These are phyloP conservation scores for Herminia tarsipennalis DNA, from an alignment of 2,888 invertebrate genomes.

Conservation along the genomic window DNA sequence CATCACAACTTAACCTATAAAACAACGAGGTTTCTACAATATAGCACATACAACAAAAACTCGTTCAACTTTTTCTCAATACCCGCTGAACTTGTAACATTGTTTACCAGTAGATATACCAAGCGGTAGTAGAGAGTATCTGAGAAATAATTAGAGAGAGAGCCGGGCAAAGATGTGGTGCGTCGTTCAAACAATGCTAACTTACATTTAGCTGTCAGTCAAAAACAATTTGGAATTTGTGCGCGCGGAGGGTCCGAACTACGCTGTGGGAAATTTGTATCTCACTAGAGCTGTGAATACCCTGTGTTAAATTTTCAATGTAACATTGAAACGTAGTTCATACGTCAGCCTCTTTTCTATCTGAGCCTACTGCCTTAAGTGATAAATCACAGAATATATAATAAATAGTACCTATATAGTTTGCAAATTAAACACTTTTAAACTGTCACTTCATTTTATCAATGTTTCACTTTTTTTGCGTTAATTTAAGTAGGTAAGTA, in stretches of 20 bases:
- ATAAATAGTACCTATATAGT: too few species aligned
- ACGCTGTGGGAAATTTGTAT: constrained; percentile 60
- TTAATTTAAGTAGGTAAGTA: too few species aligned
- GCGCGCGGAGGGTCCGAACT: constrained; percentile 77
- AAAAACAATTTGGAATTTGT: constrained; percentile 86
- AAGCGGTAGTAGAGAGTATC: constrained; percentile 29
- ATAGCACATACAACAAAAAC: neutral
- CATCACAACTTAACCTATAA: neutral
- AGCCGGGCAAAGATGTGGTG: constrained; percentile 71
- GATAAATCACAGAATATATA: too few species aligned
- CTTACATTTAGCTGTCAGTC: constrained; percentile 86
- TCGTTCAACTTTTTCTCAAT: constrained; percentile 6
- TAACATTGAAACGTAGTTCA: neutral
- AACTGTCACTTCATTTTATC: too few species aligned
- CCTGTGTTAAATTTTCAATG: neutral
- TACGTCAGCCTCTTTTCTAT: too few species aligned
- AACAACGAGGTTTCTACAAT: neutral
- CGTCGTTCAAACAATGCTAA: constrained; percentile 84
- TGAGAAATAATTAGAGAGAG: constrained; percentile 80
- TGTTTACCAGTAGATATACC: constrained; percentile 33
- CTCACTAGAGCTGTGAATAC: constrained; percentile 58
- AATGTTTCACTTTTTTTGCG: too few species aligned
- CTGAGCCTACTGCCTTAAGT: too few species aligned
- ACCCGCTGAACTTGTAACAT: constrained; percentile 23
- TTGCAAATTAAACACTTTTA: too few species aligned